A percentile compares a stretch with the other conserved stretches of the same genome.
Conservation (phyloP, 2,113 vertebrate genomes). For the Nycticebus coucang region DNA sequence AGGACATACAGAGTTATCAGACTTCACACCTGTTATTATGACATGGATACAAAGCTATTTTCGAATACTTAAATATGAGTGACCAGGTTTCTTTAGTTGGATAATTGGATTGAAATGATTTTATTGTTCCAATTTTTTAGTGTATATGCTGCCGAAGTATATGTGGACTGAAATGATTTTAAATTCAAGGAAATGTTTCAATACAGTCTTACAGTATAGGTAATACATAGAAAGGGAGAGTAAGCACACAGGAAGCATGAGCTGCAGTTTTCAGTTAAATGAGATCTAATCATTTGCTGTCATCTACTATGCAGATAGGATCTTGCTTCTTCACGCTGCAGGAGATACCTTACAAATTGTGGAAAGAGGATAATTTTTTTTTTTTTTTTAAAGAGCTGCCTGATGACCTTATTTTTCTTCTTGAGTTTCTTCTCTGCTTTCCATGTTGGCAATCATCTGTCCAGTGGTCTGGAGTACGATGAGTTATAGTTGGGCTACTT, state of each 20-base stretch:
- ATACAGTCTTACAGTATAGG: background rate
- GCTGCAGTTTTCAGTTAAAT: conserved; percentile 33
- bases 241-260: background rate
- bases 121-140: no score
- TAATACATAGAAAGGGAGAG: no score
- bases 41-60: conserved; percentile 35
- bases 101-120: background rate
- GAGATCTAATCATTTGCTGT: conserved; percentile 5
- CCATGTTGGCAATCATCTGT: background rate
- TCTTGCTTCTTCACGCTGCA: background rate
- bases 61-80: background rate
- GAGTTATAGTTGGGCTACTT: background rate
- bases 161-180: conserved; percentile 2
- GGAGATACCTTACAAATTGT: conserved; percentile 21
- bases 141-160: no score
- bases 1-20: background rate
- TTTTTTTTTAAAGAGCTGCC: background rate
- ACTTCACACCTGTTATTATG: background rate
- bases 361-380: background rate
- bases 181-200: conserved; percentile 35
- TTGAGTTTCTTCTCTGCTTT: background rate
- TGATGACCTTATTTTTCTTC: background rate
- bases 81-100: background rate
- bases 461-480: background rate
- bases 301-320: background rate